These are phyloP conservation scores for Xenopus borealis DNA, from an alignment of 2,113 vertebrate genomes.

Conservation along the genomic window DNA sequence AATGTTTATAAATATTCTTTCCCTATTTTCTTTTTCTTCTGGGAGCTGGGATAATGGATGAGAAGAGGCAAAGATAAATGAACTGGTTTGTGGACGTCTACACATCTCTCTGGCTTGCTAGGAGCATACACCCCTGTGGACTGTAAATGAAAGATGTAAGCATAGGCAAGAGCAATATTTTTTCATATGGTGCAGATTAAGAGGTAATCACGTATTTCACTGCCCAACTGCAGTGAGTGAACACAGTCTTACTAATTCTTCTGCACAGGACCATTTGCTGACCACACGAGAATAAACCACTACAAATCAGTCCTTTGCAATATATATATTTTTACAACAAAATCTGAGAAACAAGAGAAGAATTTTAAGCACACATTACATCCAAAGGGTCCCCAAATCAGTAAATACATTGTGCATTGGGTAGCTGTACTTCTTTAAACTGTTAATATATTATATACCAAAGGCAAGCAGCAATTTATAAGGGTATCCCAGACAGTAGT, in stretches of 20 bases:
- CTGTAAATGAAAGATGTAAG: background rate
- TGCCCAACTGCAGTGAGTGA: background rate
- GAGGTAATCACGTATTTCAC: background rate
- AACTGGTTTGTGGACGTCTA: slow-evolving; percentile 5
- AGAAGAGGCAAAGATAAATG: slow-evolving; percentile 24
- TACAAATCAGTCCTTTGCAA: too few relatives aligned
- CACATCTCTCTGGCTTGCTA: background rate
- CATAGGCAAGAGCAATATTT: slow-evolving; percentile 6
- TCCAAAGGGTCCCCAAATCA: too few relatives aligned
- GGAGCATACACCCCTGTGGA: background rate
- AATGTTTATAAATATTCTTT: background rate
- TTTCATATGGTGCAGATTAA: slow-evolving; percentile 28
- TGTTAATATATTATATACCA: too few relatives aligned
- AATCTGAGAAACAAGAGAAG: too few relatives aligned
- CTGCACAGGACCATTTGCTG: background rate
- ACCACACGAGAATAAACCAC: background rate
- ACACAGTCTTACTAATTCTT: background rate
- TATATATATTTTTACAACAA: too few relatives aligned
- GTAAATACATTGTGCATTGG: too few relatives aligned
- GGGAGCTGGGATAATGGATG: background rate
- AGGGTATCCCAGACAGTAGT: too few relatives aligned
- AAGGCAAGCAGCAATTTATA: too few relatives aligned
- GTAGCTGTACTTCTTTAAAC: too few relatives aligned
- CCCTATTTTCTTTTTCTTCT: background rate
- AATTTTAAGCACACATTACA: too few relatives aligned